phyloP scores from a whole-genome alignment of 2,797 vertebrate genomes.

The Catharus ustulatus region DNA sequence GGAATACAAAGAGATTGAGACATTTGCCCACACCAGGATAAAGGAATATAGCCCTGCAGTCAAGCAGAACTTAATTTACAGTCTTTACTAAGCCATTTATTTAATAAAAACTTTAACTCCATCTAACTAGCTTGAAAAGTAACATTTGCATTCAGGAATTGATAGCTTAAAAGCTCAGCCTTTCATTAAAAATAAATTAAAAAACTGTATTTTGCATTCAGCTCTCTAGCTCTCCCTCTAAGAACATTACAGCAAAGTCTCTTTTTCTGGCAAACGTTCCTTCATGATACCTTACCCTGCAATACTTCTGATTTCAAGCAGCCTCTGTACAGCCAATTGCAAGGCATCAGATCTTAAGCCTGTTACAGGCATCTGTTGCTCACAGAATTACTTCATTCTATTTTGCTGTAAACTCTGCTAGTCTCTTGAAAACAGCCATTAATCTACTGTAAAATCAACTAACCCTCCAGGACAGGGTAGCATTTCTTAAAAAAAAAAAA shows the following conservation, averaged over 20 bases:
- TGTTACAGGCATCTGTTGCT: slow-evolving; percentile 38
- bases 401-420: slow-evolving; percentile 19
- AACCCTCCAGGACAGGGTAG: not conserved
- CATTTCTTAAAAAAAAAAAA: not conserved
- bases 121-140: not conserved
- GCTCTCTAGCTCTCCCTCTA: not conserved
- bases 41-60: not conserved
- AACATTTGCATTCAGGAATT: not conserved
- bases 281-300: not conserved
- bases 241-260: not conserved
- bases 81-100: not conserved
- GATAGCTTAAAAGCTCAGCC: not conserved
- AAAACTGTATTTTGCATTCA: not conserved
- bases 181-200: slow-evolving; percentile 29
- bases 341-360: not conserved
- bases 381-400: slow-evolving; percentile 38
- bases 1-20: not conserved
- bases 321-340: not conserved
- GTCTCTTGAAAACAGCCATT: slow-evolving; percentile 31
- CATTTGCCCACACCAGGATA: not conserved
- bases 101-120: slow-evolving; percentile 18
- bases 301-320: not conserved
- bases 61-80: not conserved
- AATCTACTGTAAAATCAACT: slow-evolving; percentile 61
- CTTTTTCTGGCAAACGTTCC: not conserved